These are phyloP conservation scores for Eumerus sabulonum DNA, from an alignment of 2,888 invertebrate genomes.

Conservation along the genomic window DNA sequence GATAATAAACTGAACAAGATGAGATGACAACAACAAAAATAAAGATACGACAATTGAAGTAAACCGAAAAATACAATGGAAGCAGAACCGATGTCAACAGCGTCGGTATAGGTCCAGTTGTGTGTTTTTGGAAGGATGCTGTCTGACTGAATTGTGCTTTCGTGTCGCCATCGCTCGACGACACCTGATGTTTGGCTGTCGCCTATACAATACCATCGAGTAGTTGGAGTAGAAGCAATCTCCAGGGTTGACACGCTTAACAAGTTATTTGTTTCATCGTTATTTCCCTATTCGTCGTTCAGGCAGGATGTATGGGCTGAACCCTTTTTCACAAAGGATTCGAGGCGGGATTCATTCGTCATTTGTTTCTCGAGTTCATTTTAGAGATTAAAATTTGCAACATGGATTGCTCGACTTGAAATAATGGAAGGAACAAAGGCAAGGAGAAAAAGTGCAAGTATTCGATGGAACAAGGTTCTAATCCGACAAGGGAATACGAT, in stretches of 20 bases:
- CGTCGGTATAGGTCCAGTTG: neutral
- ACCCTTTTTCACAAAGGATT: conserved; percentile 44
- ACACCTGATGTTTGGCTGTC: conserved; percentile 52
- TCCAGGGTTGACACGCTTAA: conserved; percentile 46
- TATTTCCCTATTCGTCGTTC: neutral
- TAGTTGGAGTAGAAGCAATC: conserved; percentile 28
- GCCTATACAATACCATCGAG: neutral
- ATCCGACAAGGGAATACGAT: neutral
- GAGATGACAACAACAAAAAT: conserved; percentile 29
- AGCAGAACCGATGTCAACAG: conserved; percentile 12
- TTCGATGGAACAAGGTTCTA: no score
- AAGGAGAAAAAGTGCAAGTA: no score
- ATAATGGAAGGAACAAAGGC: conserved; percentile 7
- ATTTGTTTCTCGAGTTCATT: conserved; percentile 64
- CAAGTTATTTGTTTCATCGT: conserved; percentile 50
- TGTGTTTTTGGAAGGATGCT: conserved; percentile 30
- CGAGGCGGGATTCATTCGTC: conserved; percentile 42
- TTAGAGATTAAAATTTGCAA: conserved; percentile 63
- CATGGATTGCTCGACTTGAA: conserved; percentile 16
- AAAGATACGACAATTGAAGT: conserved; percentile 2
- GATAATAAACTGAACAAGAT: conserved; percentile 62
- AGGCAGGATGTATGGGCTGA: conserved; percentile 19
- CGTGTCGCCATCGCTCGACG: neutral
- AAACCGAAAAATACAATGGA: conserved; percentile 8
- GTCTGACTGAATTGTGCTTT: conserved; percentile 30